Base-by-base conservation (phyloP, 2,888 invertebrate species). In the Ophioninae sp. region DNA sequence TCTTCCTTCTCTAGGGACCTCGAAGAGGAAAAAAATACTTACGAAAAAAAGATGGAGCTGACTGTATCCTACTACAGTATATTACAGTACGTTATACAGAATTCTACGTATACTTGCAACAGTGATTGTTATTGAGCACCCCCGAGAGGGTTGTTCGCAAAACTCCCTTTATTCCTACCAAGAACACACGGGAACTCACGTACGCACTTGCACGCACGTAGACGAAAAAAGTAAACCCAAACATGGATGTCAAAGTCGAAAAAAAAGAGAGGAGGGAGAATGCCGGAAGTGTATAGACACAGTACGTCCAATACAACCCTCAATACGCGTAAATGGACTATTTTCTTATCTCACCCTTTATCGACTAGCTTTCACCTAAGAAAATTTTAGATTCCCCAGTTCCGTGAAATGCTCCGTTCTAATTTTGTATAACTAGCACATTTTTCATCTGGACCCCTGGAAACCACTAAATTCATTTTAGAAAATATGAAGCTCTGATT, bases 121-220 rank as follows among this genome's bases (percentile, higher is more conserved):
- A 59, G 73, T 84, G 84, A 84, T 84, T 84, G 84, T 84, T 84
- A 84, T 84, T 84, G 84, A 84, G 84, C 76, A 84, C 84, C 79
- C 84, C 82, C 84, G 65, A 73, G 84, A 84, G 84, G 56, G 82
- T 82, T 76, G 76, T 84, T 84, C 72, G 69, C 76, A 79, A 75
- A 82, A 68, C 73, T 82, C 73, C 41, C 51, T 79, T 79, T 51
- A 65, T 59, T 82, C 64, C 59, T 63, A 79, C 82, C 76, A 84
- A 81, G 82, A 77, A 76, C 59, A 51, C 61, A 77, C 59, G 20
- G 63, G 41, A 74, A 74, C 41, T 17, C 61, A 68, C 69, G 39
- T 58, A 41, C 67, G 23, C 77, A 30, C 61, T 61, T 41, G 65
- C 22, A 39, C 22, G 20, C 64, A 75, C 30, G 6, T 7, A 72